phyloP scores from a whole-genome alignment of 2,888 invertebrate genomes.

The Seira musarum region DNA sequence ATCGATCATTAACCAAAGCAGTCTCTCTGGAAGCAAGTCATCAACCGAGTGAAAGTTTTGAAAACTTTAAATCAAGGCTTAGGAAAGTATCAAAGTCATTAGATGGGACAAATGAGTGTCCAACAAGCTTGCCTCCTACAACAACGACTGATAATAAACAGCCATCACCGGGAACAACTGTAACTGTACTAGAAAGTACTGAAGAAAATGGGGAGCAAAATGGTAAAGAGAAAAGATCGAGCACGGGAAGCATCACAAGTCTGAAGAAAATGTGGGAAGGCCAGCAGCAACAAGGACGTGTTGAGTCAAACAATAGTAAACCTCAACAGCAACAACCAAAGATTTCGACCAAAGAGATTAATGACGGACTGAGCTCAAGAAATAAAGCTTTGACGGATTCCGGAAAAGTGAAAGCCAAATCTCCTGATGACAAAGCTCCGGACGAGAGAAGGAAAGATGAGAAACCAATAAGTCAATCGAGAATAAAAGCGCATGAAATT shows the following conservation, averaged over 20 bases:
- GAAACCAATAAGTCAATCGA: conserved; percentile 39
- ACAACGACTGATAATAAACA: conserved; percentile 21
- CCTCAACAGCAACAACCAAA: conserved; percentile 55
- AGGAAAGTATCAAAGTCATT: conserved; percentile 79
- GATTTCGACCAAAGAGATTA: conserved; percentile 73
- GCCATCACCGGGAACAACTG: conserved; percentile 27
- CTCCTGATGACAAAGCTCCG: conserved; percentile 28
- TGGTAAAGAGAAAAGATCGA: conserved; percentile 88
- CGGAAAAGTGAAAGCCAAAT: conserved; percentile 34
- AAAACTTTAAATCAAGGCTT: conserved; percentile 82
- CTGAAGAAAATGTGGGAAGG: conserved; percentile 94
- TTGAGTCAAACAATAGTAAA: conserved; percentile 50
- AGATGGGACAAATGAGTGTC: conserved; percentile 52
- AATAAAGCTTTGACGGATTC: conserved; percentile 21
- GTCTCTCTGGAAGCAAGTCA: conserved; percentile 34
- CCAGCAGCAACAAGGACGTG: conserved; percentile 62
- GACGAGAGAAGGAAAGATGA: conserved; percentile 29
- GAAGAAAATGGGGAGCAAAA: conserved; percentile 71
- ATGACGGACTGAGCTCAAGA: conserved; percentile 59
- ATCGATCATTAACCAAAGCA: conserved; percentile 46
- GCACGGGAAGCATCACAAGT: conserved; percentile 93
- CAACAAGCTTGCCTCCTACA: conserved; percentile 18
- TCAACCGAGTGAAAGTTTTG: conserved; percentile 63
- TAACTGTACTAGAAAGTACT: conserved; percentile 15
- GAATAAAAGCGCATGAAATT: conserved; percentile 10